Conservation (phyloP, 2,888 invertebrate species). For the Metacarcinus magister region DNA sequence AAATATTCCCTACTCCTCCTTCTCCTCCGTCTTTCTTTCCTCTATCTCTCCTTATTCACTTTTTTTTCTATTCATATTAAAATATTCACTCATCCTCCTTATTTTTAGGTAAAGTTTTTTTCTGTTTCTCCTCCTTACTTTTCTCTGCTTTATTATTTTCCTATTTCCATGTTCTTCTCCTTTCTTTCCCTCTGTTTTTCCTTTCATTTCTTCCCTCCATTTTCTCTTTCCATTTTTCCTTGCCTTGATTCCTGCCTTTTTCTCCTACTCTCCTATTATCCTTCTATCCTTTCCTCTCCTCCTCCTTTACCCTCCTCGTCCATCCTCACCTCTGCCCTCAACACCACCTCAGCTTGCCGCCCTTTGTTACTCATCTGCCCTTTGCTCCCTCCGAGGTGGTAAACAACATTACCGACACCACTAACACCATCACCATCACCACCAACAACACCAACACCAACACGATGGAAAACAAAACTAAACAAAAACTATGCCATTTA, state of each 20-base stretch:
- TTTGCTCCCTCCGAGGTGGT: neutral
- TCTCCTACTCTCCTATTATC: neutral
- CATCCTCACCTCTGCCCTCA: neutral
- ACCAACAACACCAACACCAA: neutral
- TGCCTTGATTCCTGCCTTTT: neutral
- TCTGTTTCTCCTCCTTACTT: neutral
- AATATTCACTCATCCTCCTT: neutral
- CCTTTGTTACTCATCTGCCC: slow-evolving; percentile 23
- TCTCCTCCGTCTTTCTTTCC: neutral
- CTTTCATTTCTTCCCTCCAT: neutral
- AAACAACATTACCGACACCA: neutral
- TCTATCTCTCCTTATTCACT: neutral
- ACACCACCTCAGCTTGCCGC: neutral
- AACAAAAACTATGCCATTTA: too few species aligned
- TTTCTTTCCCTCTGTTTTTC: neutral
- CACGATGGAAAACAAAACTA: too few species aligned
- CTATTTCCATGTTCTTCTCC: too few species aligned
- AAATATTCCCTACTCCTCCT: neutral
- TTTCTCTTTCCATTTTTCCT: neutral
- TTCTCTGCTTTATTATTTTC: neutral
- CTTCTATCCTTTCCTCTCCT: neutral
- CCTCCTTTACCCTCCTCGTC: neutral
- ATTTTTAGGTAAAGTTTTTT: neutral
- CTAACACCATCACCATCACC: neutral
- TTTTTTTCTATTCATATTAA: neutral